These are phyloP conservation scores for Athrips mouffetella DNA, from an alignment of 2,888 invertebrate species.

Conservation along the genomic window DNA sequence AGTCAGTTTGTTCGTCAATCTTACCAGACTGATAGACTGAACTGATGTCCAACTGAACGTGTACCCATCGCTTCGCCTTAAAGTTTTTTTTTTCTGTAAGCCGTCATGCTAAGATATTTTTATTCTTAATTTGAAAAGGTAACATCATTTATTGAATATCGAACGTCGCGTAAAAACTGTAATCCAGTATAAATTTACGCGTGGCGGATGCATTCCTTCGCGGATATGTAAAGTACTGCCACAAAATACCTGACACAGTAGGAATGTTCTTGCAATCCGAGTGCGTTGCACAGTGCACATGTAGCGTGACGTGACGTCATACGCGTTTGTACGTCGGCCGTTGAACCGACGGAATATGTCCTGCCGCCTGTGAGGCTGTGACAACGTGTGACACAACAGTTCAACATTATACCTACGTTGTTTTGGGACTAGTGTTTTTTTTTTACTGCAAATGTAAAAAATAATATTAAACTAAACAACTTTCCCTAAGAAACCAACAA, in stretches of 20 bases:
- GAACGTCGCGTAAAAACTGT: background rate
- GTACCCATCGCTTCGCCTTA: no score
- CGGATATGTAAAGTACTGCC: slow-evolving; percentile 5
- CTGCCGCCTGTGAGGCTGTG: background rate
- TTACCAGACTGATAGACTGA: no score
- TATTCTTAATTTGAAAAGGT: background rate
- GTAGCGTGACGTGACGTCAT: slow-evolving; percentile 60
- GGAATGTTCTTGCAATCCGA: slow-evolving; percentile 47
- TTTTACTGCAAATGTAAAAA: no score
- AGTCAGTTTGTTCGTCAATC: no score
- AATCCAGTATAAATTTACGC: background rate
- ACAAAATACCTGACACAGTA: slow-evolving; percentile 17
- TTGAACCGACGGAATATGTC: slow-evolving; percentile 69
- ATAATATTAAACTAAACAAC: no score
- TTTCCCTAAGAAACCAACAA: no score
- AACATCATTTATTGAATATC: background rate
- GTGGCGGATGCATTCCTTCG: background rate
- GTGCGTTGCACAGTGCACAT: slow-evolving; percentile 48
- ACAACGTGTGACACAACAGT: background rate
- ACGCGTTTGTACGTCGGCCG: slow-evolving; percentile 61
- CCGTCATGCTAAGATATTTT: background rate
- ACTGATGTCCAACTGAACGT: no score
- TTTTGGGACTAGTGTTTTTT: no score
- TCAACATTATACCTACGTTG: no score
- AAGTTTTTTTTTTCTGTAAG: background rate